These are phyloP conservation scores for Phalloptychus januarius DNA, from an alignment of 2,797 vertebrate genomes.

Conservation along the genomic window DNA sequence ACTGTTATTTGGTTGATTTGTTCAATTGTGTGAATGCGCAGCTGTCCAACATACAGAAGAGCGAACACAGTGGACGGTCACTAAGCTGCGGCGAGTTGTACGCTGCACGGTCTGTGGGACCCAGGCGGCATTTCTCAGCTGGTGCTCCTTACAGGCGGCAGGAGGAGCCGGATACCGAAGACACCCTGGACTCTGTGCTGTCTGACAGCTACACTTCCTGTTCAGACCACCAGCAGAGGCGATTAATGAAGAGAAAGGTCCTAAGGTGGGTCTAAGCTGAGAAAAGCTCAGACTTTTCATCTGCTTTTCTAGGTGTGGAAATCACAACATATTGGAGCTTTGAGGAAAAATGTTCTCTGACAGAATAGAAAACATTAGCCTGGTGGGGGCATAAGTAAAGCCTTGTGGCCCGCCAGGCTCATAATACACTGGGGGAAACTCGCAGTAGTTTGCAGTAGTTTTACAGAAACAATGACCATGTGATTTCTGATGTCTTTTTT, in stretches of 20 bases:
- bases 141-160: slow-evolving; percentile 57
- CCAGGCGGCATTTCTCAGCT: slow-evolving; percentile 41
- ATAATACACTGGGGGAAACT: no score
- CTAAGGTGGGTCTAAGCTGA: slow-evolving; percentile 65
- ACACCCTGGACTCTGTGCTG: slow-evolving; percentile 28
- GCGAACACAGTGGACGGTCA: slow-evolving; percentile 30
- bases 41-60: slow-evolving; percentile 49
- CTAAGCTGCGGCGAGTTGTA: slow-evolving; percentile 60
- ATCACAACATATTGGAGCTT: not conserved
- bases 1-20: not conserved
- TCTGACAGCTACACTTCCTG: slow-evolving; percentile 47
- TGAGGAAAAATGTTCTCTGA: not conserved
- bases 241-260: slow-evolving; percentile 79
- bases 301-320: not conserved
- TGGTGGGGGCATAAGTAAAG: no score
- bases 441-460: not conserved
- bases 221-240: slow-evolving; percentile 46
- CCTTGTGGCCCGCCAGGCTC: no score
- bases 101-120: slow-evolving; percentile 64
- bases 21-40: slow-evolving; percentile 16
- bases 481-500: not conserved
- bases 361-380: not conserved
- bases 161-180: slow-evolving; percentile 38
- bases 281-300: not conserved
- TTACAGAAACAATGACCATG: not conserved